A percentile compares a stretch with the other conserved stretches of the same genome.
phyloP scores from a whole-genome alignment of 2,888 invertebrate species.

The Aleiodes testaceus region DNA sequence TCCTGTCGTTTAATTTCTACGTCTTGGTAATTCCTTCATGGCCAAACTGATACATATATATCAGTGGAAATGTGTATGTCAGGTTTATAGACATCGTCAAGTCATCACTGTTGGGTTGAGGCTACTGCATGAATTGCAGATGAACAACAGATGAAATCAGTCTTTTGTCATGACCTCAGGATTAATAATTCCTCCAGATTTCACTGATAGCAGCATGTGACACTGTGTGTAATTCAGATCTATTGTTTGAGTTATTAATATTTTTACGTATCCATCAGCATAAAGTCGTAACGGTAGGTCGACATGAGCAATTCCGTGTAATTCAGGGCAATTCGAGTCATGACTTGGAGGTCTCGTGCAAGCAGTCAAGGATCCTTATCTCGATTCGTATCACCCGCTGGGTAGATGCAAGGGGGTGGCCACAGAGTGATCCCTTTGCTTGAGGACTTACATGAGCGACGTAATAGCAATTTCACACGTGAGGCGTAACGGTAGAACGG shows the following conservation, averaged over 20 bases:
- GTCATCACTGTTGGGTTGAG: constrained; percentile 23
- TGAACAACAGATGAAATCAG: constrained; percentile 31
- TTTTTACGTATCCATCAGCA: not conserved
- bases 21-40: constrained; percentile 22
- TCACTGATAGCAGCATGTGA: not conserved
- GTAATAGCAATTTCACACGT: constrained; percentile 63
- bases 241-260: too few relatives aligned
- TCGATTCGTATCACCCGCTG: constrained; percentile 26
- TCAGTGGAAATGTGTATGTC: not conserved
- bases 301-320: constrained; percentile 15
- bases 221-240: too few relatives aligned
- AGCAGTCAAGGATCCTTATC: not conserved
- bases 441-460: constrained; percentile 53
- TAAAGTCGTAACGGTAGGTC: constrained; percentile 21
- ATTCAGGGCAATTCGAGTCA: constrained; percentile 24
- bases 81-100: constrained; percentile 16
- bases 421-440: constrained; percentile 42
- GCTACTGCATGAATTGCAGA: constrained; percentile 38
- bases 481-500: constrained; percentile 55
- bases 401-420: constrained; percentile 49
- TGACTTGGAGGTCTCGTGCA: constrained; percentile 5
- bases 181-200: constrained; percentile 20
- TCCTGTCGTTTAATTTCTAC: constrained; percentile 16
- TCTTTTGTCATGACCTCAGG: constrained; percentile 28
- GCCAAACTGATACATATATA: not conserved